Conservation (phyloP, 2,113 vertebrate species). For the Ondatra zibethicus region DNA sequence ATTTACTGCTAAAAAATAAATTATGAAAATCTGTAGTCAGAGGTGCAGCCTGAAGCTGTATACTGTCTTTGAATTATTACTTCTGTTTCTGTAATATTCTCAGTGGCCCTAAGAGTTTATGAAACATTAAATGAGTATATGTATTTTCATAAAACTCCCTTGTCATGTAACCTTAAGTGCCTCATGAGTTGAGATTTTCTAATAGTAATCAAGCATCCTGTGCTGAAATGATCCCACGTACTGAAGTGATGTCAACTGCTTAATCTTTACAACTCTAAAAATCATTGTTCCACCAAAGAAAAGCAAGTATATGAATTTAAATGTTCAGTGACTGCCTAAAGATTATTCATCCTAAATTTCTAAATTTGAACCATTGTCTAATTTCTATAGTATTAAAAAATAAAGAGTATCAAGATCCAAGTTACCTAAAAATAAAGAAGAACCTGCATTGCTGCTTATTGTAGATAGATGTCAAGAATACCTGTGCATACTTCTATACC, state of each 20-base stretch:
- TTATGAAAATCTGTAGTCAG: background rate
- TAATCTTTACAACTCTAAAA: background rate
- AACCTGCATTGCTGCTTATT: background rate
- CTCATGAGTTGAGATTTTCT: background rate
- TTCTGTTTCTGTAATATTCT: slow-evolving; percentile 34
- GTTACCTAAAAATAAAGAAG: background rate
- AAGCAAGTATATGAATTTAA: background rate
- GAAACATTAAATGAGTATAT: slow-evolving; percentile 13
- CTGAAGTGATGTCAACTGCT: background rate
- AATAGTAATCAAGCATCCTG: background rate
- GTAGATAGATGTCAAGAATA: background rate
- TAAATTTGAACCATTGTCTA: slow-evolving; percentile 11
- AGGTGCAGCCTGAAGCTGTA: background rate
- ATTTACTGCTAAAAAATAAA: background rate
- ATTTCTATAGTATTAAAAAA: slow-evolving; percentile 8
- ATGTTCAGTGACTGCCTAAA: slow-evolving; percentile 5
- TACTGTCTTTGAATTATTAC: background rate
- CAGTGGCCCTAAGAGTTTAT: background rate
- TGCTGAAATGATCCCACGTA: background rate
- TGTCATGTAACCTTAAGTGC: background rate
- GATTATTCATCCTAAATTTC: slow-evolving; percentile 23
- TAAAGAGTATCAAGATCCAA: background rate
- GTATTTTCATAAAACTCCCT: background rate
- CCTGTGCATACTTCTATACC: background rate
- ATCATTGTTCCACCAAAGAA: background rate